phyloP scores from a whole-genome alignment of 2,888 invertebrate genomes.

The Neoascia interrupta region DNA sequence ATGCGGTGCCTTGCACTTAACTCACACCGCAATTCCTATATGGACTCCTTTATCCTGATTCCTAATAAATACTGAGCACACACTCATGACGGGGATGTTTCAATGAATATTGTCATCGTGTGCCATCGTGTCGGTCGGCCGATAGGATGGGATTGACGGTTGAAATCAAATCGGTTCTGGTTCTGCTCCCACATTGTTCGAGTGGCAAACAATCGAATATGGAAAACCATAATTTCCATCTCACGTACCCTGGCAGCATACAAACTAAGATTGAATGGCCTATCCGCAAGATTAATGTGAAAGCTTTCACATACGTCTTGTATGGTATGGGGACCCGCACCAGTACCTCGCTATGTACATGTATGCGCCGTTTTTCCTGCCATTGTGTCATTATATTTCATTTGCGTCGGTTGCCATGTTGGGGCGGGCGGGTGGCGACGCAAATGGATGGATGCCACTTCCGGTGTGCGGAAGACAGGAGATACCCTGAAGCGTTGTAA shows the following conservation, averaged over 20 bases:
- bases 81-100: constrained; percentile 10
- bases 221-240: constrained; percentile 59
- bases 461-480: constrained; percentile 37
- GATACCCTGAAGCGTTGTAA: constrained; percentile 28
- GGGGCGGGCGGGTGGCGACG: not conserved
- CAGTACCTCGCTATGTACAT: not conserved
- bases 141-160: not conserved
- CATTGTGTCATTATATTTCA: constrained; percentile 12
- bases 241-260: constrained; percentile 28
- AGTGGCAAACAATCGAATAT: constrained; percentile 57
- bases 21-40: constrained; percentile 21
- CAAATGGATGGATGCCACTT: constrained; percentile 52
- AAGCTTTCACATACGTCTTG: constrained; percentile 53
- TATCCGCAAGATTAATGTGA: constrained; percentile 49
- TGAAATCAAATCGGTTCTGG: constrained; percentile 22
- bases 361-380: not conserved
- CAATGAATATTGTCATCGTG: constrained; percentile 22
- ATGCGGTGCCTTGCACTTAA: constrained; percentile 43
- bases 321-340: not conserved
- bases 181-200: constrained; percentile 33
- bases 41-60: constrained; percentile 11
- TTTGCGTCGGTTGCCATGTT: constrained; percentile 13
- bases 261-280: constrained; percentile 41
- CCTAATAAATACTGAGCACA: constrained; percentile 13
- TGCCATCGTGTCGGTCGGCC: not conserved